Evolutionary conservation across 2,888 invertebrate species (phyloP).

Genomic region (Emmelina monodactyla): DNA sequence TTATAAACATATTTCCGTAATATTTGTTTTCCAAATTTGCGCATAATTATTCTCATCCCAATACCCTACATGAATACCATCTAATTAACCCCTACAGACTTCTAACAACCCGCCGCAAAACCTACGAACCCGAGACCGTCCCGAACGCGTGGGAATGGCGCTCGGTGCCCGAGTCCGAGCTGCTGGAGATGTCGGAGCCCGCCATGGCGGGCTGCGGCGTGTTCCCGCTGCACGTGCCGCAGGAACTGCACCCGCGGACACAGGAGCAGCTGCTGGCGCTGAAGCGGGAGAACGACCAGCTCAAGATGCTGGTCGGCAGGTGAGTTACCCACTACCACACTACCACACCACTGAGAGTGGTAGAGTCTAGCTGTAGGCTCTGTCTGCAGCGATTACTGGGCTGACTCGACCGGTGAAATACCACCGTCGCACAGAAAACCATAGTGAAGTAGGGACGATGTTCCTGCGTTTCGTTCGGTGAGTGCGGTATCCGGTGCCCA

Average conservation of each 20-base stretch:
- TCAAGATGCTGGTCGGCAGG: slow-evolving; percentile 36
- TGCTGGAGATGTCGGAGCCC: slow-evolving; percentile 37
- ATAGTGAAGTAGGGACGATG: no score
- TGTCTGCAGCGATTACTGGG: no score
- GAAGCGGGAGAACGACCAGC: slow-evolving; percentile 33
- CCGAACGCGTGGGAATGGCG: slow-evolving; percentile 47
- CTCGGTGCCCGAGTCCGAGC: slow-evolving; percentile 34
- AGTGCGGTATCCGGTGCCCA: no score
- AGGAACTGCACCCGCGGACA: slow-evolving; percentile 30
- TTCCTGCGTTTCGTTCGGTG: no score
- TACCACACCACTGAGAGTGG: no score
- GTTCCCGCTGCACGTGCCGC: slow-evolving; percentile 47
- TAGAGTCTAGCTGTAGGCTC: no score
- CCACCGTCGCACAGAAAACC: no score
- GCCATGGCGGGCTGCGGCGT: slow-evolving; percentile 37
- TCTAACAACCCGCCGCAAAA: slow-evolving; percentile 36
- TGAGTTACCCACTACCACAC: slow-evolving; percentile 17
- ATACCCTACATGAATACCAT: no score
- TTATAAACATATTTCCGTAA: no score
- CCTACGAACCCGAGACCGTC: slow-evolving; percentile 28
- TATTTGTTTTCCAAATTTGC: no score
- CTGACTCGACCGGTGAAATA: no score
- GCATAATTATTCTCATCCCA: no score
- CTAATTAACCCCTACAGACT: slow-evolving; percentile 25
- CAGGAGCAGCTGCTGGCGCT: slow-evolving; percentile 27